Percentiles rank a stretch among this genome's conserved stretches.
Conservation (phyloP, 2,113 vertebrate species). For the Peromyscus leucopus region DNA sequence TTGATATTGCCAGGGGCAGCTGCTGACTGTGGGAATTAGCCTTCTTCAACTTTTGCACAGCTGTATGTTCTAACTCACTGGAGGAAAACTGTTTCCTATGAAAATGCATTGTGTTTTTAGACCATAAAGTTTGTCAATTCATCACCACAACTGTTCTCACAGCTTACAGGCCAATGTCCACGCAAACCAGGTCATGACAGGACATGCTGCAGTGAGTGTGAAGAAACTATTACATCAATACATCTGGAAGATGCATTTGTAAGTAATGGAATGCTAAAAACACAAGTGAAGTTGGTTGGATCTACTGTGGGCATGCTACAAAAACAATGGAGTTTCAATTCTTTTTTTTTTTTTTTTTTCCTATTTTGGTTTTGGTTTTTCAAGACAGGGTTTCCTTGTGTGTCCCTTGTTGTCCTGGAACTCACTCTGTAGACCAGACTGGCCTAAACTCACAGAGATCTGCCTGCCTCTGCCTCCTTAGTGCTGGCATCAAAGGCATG, state of each 20-base stretch:
- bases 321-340: background rate
- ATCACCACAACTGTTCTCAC: constrained; percentile 76
- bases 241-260: constrained; percentile 88
- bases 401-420: background rate
- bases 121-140: constrained; percentile 21
- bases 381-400: background rate
- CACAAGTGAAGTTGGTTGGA: background rate
- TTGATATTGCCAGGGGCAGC: background rate
- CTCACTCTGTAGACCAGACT: background rate
- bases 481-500: background rate
- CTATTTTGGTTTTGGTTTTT: background rate
- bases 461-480: background rate
- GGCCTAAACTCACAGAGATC: background rate
- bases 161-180: constrained; percentile 92
- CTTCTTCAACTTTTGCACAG: constrained; percentile 44
- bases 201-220: constrained; percentile 88
- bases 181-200: constrained; percentile 90
- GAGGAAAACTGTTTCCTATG: constrained; percentile 60
- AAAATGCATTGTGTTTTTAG: constrained; percentile 44
- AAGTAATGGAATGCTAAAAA: constrained; percentile 80
- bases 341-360: background rate
- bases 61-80: constrained; percentile 63
- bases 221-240: constrained; percentile 91
- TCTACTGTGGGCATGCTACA: background rate
- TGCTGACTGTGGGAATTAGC: constrained; percentile 49